These are phyloP conservation scores for Dicerorhinus sumatrensis DNA, from an alignment of 2,113 vertebrate species.

Conservation along the genomic window DNA sequence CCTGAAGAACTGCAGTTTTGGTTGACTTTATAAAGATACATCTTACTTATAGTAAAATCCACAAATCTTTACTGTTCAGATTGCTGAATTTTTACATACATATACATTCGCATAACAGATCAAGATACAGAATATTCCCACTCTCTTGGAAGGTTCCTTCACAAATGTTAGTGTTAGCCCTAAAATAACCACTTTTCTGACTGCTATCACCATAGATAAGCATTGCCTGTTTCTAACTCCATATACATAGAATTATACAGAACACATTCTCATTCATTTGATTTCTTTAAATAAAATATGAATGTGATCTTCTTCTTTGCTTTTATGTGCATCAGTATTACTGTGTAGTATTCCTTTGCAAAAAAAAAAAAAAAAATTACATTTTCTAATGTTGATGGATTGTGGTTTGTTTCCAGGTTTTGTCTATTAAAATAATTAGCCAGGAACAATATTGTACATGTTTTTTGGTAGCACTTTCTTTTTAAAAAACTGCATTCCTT, in stretches of 20 bases:
- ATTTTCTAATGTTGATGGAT: neutral
- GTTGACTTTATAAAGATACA: neutral
- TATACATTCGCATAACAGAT: neutral
- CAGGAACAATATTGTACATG: neutral
- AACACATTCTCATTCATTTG: neutral
- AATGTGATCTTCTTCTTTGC: neutral
- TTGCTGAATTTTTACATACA: neutral
- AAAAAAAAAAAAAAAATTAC: neutral
- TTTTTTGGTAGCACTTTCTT: neutral
- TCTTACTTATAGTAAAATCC: neutral
- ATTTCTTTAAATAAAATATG: neutral
- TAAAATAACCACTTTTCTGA: neutral
- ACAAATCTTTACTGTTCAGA: neutral
- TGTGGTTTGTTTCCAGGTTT: neutral
- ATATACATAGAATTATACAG: neutral
- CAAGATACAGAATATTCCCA: neutral
- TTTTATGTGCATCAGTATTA: neutral
- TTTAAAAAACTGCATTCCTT: neutral
- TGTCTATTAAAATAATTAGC: neutral
- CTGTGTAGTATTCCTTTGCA: neutral
- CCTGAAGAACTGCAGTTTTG: neutral
- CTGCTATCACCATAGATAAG: neutral
- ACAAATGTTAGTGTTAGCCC: neutral
- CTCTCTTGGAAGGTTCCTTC: neutral
- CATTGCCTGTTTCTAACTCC: neutral